Percentiles rank a stretch among this genome's conserved stretches.
Conservation (phyloP, 2,113 vertebrate genomes). For the Ondatra zibethicus region DNA sequence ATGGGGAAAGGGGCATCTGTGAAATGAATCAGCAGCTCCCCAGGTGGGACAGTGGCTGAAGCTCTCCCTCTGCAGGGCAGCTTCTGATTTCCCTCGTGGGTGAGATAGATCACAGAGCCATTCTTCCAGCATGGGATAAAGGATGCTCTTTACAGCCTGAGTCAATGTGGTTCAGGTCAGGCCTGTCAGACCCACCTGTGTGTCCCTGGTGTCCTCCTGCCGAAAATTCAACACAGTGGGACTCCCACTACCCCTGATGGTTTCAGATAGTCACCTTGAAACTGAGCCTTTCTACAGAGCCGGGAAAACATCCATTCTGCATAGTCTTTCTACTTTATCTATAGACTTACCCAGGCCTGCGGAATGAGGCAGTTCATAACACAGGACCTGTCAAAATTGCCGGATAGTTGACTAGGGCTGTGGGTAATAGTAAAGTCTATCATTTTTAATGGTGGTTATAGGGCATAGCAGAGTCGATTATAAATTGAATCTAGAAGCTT, state of each 20-base stretch:
- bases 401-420: not conserved
- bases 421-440: not conserved
- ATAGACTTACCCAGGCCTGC: fast-evolving
- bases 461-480: slow-evolving; percentile 47
- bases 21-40: slow-evolving; percentile 86
- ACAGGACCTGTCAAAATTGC: fast-evolving
- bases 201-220: not conserved
- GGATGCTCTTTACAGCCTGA: not conserved
- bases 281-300: fast-evolving
- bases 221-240: fast-evolving
- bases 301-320: not conserved
- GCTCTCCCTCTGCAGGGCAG: slow-evolving; percentile 65
- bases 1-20: slow-evolving; percentile 78
- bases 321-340: not conserved
- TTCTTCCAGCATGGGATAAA: slow-evolving; percentile 74
- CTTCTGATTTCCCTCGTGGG: slow-evolving; percentile 84
- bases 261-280: not conserved
- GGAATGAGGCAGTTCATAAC: not conserved
- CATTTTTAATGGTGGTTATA: slow-evolving; percentile 45
- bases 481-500: slow-evolving; percentile 50
- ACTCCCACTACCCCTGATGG: not conserved
- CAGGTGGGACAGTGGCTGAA: slow-evolving; percentile 58
- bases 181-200: not conserved
- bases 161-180: slow-evolving; percentile 32
- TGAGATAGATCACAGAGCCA: slow-evolving; percentile 79